Evolutionary conservation across 23 tunicate species (phyloP).

Genomic region (Diplosoma virens): DNA sequence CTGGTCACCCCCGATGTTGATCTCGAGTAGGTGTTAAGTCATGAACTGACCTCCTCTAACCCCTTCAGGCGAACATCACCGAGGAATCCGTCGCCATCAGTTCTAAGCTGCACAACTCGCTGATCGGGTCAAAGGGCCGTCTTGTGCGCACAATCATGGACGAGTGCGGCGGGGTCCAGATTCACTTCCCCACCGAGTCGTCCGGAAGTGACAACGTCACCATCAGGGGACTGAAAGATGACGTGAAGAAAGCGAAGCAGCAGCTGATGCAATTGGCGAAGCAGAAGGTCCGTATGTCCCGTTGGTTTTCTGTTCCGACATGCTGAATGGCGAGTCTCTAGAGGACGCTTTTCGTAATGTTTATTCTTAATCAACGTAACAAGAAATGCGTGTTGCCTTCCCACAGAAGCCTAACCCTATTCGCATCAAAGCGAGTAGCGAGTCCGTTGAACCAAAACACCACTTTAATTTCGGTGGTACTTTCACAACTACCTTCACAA

Average conservation of each 20-base stretch:
- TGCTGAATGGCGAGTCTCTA: too few species aligned
- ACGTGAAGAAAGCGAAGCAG: constrained; percentile 71
- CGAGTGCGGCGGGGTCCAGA: constrained; percentile 88
- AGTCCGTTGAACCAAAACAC: too few species aligned
- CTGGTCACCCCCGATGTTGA: too few species aligned
- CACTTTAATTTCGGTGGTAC: too few species aligned
- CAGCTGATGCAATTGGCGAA: constrained; percentile 80
- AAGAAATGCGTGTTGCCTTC: too few species aligned
- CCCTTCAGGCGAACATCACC: constrained; percentile 63
- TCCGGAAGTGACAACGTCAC: constrained; percentile 91
- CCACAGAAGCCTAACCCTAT: too few species aligned
- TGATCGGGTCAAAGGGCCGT: constrained; percentile 91
- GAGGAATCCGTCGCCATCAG: constrained; percentile 71
- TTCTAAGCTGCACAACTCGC: constrained; percentile 89
- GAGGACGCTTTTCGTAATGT: too few species aligned
- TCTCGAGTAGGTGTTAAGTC: background rate
- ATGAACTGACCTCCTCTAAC: background rate
- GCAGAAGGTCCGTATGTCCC: constrained; percentile 65
- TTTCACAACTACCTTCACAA: too few species aligned
- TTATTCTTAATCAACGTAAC: too few species aligned
- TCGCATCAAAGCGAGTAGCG: too few species aligned
- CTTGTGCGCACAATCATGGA: constrained; percentile 77
- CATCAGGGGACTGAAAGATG: constrained; percentile 71
- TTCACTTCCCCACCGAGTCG: constrained; percentile 89
- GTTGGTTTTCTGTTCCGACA: too few species aligned